Percentiles rank a stretch among this genome's conserved stretches.
These are phyloP conservation scores for Actinia equina DNA, from an alignment of 64 coral and sea anemone species.

Conservation along the genomic window DNA sequence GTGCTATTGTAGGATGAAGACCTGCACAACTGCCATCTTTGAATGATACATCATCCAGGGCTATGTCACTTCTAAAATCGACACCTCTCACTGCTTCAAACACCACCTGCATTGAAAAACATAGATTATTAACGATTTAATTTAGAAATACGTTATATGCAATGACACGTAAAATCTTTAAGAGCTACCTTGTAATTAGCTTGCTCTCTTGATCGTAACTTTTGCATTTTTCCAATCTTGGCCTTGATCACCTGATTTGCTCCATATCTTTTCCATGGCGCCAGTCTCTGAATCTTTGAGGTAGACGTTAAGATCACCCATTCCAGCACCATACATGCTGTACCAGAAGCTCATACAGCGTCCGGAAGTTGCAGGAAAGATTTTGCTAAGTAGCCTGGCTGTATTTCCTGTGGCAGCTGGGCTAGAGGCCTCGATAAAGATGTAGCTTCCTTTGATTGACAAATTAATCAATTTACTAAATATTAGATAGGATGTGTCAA, in stretches of 20 bases:
- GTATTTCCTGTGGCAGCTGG: slow-evolving; percentile 36
- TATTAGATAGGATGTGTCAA: not conserved
- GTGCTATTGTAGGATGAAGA: not conserved
- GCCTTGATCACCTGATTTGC: slow-evolving; percentile 55
- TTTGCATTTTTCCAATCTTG: slow-evolving; percentile 55
- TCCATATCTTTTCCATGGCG: slow-evolving; percentile 73
- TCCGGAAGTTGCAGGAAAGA: slow-evolving; percentile 57
- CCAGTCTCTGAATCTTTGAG: slow-evolving; percentile 57
- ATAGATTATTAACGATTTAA: not conserved
- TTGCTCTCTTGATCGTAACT: not conserved
- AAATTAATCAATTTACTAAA: not conserved
- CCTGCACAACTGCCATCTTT: slow-evolving; percentile 38
- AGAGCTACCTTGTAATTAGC: not conserved
- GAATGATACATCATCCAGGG: slow-evolving; percentile 69
- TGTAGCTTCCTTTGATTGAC: slow-evolving; percentile 39
- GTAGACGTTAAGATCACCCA: slow-evolving; percentile 70
- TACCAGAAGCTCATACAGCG: slow-evolving; percentile 92
- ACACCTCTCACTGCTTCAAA: slow-evolving; percentile 66
- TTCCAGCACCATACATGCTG: slow-evolving; percentile 80
- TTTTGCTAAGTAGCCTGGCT: slow-evolving; percentile 52
- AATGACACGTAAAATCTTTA: too few relatives aligned
- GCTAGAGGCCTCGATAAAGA: slow-evolving; percentile 53
- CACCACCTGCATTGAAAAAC: slow-evolving; percentile 20
- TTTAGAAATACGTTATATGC: too few relatives aligned
- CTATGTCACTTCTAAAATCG: slow-evolving; percentile 58